These are phyloP conservation scores for Chelon labrosus DNA, from an alignment of 2,797 vertebrate species.

Conservation along the genomic window DNA sequence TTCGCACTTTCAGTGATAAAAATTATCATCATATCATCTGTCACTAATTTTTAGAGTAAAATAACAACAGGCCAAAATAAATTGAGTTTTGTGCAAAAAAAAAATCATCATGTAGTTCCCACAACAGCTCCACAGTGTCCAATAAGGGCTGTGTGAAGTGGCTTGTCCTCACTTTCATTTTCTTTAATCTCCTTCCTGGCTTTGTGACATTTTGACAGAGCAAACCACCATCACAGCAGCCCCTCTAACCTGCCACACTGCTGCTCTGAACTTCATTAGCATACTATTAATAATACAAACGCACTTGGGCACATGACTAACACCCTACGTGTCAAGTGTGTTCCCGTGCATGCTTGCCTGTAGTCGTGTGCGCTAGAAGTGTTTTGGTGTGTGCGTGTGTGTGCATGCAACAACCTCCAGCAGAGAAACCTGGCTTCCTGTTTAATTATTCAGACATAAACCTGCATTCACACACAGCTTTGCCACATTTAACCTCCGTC, in stretches of 20 bases:
- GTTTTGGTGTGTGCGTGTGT: conserved; percentile 26
- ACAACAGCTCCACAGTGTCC: background rate
- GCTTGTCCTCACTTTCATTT: background rate
- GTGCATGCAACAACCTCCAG: conserved; percentile 45
- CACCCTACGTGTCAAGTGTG: conserved; percentile 55
- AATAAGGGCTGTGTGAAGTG: background rate
- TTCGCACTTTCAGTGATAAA: background rate
- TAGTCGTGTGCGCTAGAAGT: conserved; percentile 33
- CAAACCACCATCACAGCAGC: conserved; percentile 8
- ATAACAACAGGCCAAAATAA: too few species aligned
- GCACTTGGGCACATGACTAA: conserved; percentile 55
- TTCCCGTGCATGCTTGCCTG: conserved; percentile 26
- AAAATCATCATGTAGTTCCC: too few species aligned
- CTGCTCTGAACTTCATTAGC: conserved; percentile 45
- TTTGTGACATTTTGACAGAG: conserved; percentile 32
- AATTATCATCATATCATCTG: too few species aligned
- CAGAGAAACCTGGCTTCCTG: conserved; percentile 58
- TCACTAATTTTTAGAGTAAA: too few species aligned
- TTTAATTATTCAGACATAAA: conserved; percentile 77
- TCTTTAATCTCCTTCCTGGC: conserved; percentile 21
- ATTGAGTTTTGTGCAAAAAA: too few species aligned
- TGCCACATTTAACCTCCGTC: conserved; percentile 46
- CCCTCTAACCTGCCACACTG: conserved; percentile 11
- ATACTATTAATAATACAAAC: conserved; percentile 61
- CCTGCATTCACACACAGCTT: conserved; percentile 45